phyloP scores from a whole-genome alignment of 2,797 vertebrate genomes.

The Diplodus puntazzo region DNA sequence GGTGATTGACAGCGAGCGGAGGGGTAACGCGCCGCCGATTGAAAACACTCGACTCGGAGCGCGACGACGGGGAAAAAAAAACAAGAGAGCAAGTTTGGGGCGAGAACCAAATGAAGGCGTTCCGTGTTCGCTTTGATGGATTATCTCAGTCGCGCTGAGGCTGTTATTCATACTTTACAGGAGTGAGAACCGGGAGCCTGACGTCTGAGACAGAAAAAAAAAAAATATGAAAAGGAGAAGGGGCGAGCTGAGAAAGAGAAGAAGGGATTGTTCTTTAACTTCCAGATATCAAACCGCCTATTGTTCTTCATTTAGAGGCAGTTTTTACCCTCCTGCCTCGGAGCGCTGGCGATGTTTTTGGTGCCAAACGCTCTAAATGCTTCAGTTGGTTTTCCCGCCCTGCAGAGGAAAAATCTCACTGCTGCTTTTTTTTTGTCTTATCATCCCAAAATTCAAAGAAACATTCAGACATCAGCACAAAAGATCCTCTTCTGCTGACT shows the following conservation, averaged over 20 bases:
- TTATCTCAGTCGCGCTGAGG: conserved; percentile 24
- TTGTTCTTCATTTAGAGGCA: conserved; percentile 42
- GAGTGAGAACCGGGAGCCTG: conserved; percentile 1
- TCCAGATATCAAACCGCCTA: conserved; percentile 24
- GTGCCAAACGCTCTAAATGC: conserved; percentile 32
- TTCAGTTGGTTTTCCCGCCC: conserved; percentile 27
- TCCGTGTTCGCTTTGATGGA: conserved; percentile 24
- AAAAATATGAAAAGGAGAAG: background rate
- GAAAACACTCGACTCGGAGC: conserved; percentile 18
- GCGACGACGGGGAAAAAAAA: conserved; percentile 1
- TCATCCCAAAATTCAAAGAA: conserved; percentile 23
- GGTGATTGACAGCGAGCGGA: conserved; percentile 37
- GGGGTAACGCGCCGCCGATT: background rate
- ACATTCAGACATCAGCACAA: conserved; percentile 36
- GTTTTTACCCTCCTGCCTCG: background rate
- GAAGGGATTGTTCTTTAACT: background rate
- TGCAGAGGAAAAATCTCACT: conserved; percentile 6
- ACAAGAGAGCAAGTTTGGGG: background rate
- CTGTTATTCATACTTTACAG: conserved; percentile 15
- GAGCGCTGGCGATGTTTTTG: conserved; percentile 27
- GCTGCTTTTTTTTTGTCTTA: background rate
- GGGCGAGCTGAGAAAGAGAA: background rate
- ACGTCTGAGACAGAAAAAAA: background rate
- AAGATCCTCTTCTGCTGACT: conserved; percentile 24
- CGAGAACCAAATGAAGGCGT: conserved; percentile 8